Evolutionary conservation across 2,888 invertebrate genomes (phyloP), one percentile per base, ranked within the genome.

Genomic region (Hirtodrosophila alboralis): DNA sequence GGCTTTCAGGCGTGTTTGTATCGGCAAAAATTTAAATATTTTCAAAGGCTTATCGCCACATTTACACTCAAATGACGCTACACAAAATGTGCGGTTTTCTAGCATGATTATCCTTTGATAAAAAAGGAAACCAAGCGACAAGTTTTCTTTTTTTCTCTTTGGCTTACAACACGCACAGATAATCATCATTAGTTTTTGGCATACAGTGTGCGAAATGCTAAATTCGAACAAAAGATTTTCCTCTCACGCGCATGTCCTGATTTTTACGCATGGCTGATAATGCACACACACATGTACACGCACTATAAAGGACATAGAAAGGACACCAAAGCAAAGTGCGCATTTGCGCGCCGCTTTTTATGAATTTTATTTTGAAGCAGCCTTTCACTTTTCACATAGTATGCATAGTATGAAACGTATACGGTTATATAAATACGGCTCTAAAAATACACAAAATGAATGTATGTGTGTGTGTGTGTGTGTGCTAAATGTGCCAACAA

Each of bases 211-310:
- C 47, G 26, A 66, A 54, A 38, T 57, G 31, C 48, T 56, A 41
- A 52, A 63, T 49, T 44, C 53, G 67, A 73, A 77, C 78, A 78
- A 78, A 80, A 53, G 66, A 38, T 51, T 44, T 58, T 62, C 54
- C 68, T 76, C 58, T 65, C 63, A 71, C 75, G 76, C 58, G 69
- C 76, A 76, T 75, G 80, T 79, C 75, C 77, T 83, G 80, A 77
- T 80, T 80, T 75, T 83, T 48, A 80, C 79, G 64, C 83, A 63
- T 83, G 77, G 68, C 52, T 80, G 83, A 73, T 83, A 83, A 79
- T 80, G 80, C 63, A 61, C 53, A 65, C 52, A 31, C 51, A 30
- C 41, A 40, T 44, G 48, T 18, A 37, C 52, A 37, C 47, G 33
- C 51, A 40, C 18, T 28, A 41, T n/a, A 57, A 67, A 64, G 64